Conservation (phyloP, 1,140 invertebrate species). For the Brachionus sp. region DNA sequence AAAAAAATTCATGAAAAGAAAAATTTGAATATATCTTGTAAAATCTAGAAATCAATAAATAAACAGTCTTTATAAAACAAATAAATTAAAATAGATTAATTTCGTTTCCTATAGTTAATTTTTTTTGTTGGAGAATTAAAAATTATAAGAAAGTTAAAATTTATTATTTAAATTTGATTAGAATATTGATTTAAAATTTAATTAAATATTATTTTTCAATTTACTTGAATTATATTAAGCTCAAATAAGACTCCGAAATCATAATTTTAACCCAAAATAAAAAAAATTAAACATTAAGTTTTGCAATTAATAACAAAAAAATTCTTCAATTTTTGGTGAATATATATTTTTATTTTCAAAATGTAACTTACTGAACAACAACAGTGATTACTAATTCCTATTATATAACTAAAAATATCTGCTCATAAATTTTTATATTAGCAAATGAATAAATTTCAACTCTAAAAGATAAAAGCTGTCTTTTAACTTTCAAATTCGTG, state of each 20-base stretch:
- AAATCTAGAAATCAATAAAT: too few species aligned
- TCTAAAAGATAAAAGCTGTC: background rate
- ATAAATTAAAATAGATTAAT: too few species aligned
- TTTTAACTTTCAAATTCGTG: background rate
- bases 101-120: too few species aligned
- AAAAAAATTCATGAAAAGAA: too few species aligned
- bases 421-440: background rate
- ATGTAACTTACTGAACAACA: slow-evolving; percentile 8
- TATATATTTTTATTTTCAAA: background rate
- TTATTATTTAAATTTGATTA: too few species aligned
- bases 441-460: background rate
- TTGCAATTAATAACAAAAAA: slow-evolving; percentile 3
- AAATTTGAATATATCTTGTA: too few species aligned
- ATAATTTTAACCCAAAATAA: slow-evolving; percentile 11
- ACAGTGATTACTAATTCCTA: slow-evolving; percentile 8
- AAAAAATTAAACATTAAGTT: slow-evolving; percentile 12
- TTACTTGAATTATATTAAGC: background rate
- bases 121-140: too few species aligned
- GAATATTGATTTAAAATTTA: background rate
- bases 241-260: slow-evolving; percentile 1
- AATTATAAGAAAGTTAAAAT: too few species aligned
- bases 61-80: too few species aligned
- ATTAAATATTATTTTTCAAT: background rate
- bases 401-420: slow-evolving; percentile 12
- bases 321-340: background rate